A percentile compares a stretch with the other conserved stretches of the same genome.
These are phyloP conservation scores for Heliconius congener DNA, from an alignment of 1,140 invertebrate genomes.

Conservation along the genomic window DNA sequence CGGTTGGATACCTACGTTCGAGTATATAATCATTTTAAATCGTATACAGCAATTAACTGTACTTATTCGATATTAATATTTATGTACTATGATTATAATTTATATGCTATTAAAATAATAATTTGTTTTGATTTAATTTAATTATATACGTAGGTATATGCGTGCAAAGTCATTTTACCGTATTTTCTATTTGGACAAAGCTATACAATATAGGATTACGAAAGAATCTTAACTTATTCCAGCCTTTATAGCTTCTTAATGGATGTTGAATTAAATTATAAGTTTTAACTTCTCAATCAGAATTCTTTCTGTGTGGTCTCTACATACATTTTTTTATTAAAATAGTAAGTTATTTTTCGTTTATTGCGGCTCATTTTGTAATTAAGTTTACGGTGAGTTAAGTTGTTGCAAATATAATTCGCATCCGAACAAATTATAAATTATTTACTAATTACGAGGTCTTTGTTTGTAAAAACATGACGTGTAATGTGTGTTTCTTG, in stretches of 20 bases:
- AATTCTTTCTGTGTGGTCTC: conserved; percentile 54
- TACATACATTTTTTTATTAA: conserved; percentile 40
- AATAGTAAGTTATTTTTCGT: conserved; percentile 13
- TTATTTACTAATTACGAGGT: conserved; percentile 34
- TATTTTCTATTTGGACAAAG: neutral
- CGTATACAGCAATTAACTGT: conserved; percentile 2
- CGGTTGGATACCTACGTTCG: neutral
- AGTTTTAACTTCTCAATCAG: conserved; percentile 34
- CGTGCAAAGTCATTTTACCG: neutral
- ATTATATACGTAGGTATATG: neutral
- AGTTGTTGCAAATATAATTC: conserved; percentile 37
- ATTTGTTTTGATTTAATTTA: conserved; percentile 11
- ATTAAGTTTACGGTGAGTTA: conserved; percentile 36
- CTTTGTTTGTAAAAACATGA: conserved; percentile 29
- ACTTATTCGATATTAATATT: conserved; percentile 9
- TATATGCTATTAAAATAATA: conserved; percentile 6
- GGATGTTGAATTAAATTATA: conserved; percentile 41
- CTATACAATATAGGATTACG: neutral
- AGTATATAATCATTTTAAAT: conserved; percentile 7
- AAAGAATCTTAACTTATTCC: conserved; percentile 16
- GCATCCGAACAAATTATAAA: conserved; percentile 37
- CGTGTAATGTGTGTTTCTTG: conserved; percentile 22
- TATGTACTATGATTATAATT: conserved; percentile 5
- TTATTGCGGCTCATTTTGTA: conserved; percentile 23
- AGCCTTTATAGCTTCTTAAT: conserved; percentile 36